Conservation (phyloP, 2,888 invertebrate genomes). For the Blera fallax region DNA sequence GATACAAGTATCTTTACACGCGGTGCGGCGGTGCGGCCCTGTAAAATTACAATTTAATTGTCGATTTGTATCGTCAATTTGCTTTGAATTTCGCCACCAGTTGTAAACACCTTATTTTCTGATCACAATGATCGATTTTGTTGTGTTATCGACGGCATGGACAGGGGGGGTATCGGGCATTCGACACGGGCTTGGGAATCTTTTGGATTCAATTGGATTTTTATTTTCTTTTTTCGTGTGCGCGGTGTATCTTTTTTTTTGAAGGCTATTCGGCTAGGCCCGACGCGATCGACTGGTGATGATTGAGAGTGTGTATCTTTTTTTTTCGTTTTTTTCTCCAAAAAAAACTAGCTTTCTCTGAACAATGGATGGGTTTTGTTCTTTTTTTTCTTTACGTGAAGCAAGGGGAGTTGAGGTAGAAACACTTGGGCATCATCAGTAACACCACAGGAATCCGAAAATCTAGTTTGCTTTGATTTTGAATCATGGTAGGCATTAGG, state of each 20-base stretch:
- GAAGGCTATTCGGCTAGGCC: slow-evolving; percentile 13
- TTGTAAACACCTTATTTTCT: slow-evolving; percentile 71
- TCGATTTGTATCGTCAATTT: slow-evolving; percentile 73
- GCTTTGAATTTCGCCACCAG: slow-evolving; percentile 72
- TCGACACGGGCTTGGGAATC: slow-evolving; percentile 30
- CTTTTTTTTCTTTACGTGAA: slow-evolving; percentile 13
- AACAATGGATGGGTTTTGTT: slow-evolving; percentile 17
- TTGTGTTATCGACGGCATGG: slow-evolving; percentile 18
- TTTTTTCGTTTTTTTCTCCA: slow-evolving; percentile 16
- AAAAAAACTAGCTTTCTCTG: slow-evolving; percentile 46
- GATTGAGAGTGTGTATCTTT: slow-evolving; percentile 34
- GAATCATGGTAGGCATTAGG: slow-evolving; percentile 41
- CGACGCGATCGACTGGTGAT: slow-evolving; percentile 76
- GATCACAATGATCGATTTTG: slow-evolving; percentile 65
- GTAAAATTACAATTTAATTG: slow-evolving; percentile 72
- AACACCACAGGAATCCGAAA: slow-evolving; percentile 59
- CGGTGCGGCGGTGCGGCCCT: slow-evolving; percentile 14
- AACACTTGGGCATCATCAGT: slow-evolving; percentile 63
- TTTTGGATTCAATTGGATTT: not conserved
- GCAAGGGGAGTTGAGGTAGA: slow-evolving; percentile 2
- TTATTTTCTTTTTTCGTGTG: not conserved
- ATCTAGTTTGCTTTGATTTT: slow-evolving; percentile 53
- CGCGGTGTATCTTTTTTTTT: slow-evolving; percentile 25
- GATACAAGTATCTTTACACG: slow-evolving; percentile 55
- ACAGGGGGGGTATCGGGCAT: not conserved